phyloP scores from a whole-genome alignment of 2,113 vertebrate genomes.

The Sander lucioperca region DNA sequence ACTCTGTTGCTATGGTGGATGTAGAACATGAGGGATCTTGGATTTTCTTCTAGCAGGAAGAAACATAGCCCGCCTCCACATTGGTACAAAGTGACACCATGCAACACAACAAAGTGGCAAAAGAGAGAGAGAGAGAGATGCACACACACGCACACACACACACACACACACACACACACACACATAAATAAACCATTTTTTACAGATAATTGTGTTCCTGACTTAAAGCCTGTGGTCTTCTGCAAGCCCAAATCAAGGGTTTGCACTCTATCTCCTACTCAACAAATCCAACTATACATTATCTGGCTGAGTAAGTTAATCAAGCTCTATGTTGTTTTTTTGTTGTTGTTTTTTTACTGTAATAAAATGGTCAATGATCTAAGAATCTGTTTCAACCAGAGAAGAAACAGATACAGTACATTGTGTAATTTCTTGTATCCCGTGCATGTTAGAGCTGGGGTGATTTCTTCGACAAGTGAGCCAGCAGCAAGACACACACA shows the following conservation, averaged over 20 bases:
- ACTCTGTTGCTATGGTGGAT: conserved; percentile 18
- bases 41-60: conserved; percentile 14
- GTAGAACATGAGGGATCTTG: conserved; percentile 11
- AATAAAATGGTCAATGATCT: conserved; percentile 7
- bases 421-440: conserved; percentile 40
- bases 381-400: conserved; percentile 23
- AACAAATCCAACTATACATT: background rate
- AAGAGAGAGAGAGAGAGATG: background rate
- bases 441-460: conserved; percentile 22
- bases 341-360: background rate
- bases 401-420: conserved; percentile 26
- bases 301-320: conserved; percentile 1
- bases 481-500: conserved; percentile 41
- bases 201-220: conserved; percentile 23
- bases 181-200: conserved; percentile 10
- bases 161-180: background rate
- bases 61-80: conserved; percentile 61
- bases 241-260: conserved; percentile 8
- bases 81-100: conserved; percentile 42
- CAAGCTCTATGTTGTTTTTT: background rate
- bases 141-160: background rate
- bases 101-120: conserved; percentile 34
- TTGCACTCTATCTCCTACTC: background rate
- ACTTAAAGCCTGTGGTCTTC: conserved; percentile 20
- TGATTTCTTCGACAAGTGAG: conserved; percentile 62